Evolutionary conservation across 2,888 invertebrate genomes (phyloP).

Genomic region (Volucella inanis): DNA sequence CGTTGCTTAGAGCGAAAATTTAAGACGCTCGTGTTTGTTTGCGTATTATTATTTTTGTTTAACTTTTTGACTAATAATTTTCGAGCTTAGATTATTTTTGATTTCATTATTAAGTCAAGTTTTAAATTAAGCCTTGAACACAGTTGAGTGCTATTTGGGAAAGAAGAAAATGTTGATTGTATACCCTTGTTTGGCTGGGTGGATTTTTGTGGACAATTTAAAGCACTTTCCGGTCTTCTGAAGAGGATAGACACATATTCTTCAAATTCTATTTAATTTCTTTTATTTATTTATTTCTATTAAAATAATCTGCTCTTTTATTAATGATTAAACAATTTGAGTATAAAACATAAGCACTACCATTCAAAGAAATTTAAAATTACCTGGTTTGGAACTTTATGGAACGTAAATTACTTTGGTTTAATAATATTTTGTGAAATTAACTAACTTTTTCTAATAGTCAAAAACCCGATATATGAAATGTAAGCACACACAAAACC

Average conservation of each 20-base stretch:
- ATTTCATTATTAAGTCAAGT: neutral
- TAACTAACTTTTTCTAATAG: too few species aligned
- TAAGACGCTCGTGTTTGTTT: neutral
- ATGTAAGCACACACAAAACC: too few species aligned
- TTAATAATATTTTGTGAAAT: too few species aligned
- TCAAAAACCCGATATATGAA: too few species aligned
- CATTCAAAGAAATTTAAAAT: too few species aligned
- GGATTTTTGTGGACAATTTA: constrained; percentile 18
- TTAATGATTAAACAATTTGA: too few species aligned
- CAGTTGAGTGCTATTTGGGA: neutral
- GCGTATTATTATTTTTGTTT: neutral
- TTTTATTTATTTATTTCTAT: too few species aligned
- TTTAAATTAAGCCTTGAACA: neutral
- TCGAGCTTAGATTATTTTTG: constrained; percentile 17
- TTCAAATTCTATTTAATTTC: too few species aligned
- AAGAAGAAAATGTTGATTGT: neutral
- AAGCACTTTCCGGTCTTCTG: constrained; percentile 13
- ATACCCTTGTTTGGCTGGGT: neutral
- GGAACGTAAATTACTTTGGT: too few species aligned
- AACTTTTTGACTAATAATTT: neutral
- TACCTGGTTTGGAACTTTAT: too few species aligned
- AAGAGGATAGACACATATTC: neutral
- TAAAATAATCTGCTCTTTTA: too few species aligned
- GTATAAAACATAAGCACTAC: too few species aligned
- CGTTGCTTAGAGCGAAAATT: neutral